Evolutionary conservation across 2,888 invertebrate species (phyloP).

Genomic region (Trissolcus japonicus): DNA sequence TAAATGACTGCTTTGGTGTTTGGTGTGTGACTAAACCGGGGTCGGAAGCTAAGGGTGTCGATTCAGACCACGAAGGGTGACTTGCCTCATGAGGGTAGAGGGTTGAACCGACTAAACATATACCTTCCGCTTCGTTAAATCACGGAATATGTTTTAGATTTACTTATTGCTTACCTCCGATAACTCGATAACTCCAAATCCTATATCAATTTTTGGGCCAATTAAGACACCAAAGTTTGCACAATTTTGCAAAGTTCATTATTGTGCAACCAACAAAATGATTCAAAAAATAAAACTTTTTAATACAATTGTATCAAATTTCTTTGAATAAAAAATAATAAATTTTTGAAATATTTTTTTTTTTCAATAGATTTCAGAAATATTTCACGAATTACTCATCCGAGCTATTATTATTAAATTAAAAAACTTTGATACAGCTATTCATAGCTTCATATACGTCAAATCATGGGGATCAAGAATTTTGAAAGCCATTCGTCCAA

Average conservation of each 20-base stretch:
- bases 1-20: slow-evolving; percentile 68
- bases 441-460: slow-evolving; percentile 41
- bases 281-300: too few relatives aligned
- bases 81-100: slow-evolving; percentile 55
- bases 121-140: slow-evolving; percentile 74
- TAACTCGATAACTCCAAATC: slow-evolving; percentile 37
- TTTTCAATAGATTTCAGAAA: too few relatives aligned
- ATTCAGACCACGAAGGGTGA: slow-evolving; percentile 63
- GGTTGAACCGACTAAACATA: slow-evolving; percentile 73
- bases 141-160: slow-evolving; percentile 75
- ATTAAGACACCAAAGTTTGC: too few relatives aligned
- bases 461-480: slow-evolving; percentile 57
- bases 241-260: too few relatives aligned
- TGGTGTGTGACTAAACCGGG: slow-evolving; percentile 66
- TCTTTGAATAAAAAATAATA: too few relatives aligned
- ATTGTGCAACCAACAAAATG: too few relatives aligned
- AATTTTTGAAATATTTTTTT: too few relatives aligned
- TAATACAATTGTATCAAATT: too few relatives aligned
- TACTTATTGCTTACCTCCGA: slow-evolving; percentile 60
- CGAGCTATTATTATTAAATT: slow-evolving; percentile 10
- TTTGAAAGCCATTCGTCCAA: slow-evolving; percentile 56
- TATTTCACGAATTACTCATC: too few relatives aligned
- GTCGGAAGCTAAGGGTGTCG: slow-evolving; percentile 61
- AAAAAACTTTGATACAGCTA: slow-evolving; percentile 15
- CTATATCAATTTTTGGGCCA: too few relatives aligned